A percentile compares a stretch with the other conserved stretches of the same genome.
phyloP scores from a whole-genome alignment of 2,113 vertebrate species.

The Lucifuga dentata region DNA sequence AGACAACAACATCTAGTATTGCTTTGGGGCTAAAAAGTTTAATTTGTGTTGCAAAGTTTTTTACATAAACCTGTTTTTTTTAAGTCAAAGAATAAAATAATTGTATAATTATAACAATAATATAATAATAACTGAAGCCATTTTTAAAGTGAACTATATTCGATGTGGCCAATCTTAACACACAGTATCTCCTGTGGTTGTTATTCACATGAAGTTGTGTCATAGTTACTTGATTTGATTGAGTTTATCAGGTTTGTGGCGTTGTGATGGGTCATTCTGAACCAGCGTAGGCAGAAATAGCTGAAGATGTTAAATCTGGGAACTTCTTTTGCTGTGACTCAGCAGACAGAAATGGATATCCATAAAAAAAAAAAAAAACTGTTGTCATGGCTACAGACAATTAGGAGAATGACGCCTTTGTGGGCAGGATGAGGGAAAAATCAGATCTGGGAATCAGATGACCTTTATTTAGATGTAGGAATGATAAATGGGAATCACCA shows the following conservation, averaged over 20 bases:
- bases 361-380: conserved; percentile 47
- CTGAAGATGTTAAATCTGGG: conserved; percentile 1
- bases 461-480: conserved; percentile 45
- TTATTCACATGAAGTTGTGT: too few relatives aligned
- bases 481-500: conserved; percentile 21
- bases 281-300: conserved; percentile 3
- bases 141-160: too few relatives aligned
- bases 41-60: too few relatives aligned
- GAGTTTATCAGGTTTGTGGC: neutral
- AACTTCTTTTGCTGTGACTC: conserved; percentile 51
- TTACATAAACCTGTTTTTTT: too few relatives aligned
- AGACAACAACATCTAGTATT: too few relatives aligned
- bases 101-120: too few relatives aligned
- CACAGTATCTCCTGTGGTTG: too few relatives aligned
- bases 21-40: too few relatives aligned
- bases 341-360: conserved; percentile 44
- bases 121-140: too few relatives aligned
- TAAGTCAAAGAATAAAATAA: too few relatives aligned
- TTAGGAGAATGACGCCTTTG: conserved; percentile 53
- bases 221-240: neutral
- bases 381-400: conserved; percentile 50
- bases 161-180: too few relatives aligned
- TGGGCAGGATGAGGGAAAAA: conserved; percentile 17
- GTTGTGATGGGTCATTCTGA: neutral
- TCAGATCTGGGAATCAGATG: conserved; percentile 48